phyloP scores from a whole-genome alignment of 2,888 invertebrate genomes.

The Tinea pellionella region DNA sequence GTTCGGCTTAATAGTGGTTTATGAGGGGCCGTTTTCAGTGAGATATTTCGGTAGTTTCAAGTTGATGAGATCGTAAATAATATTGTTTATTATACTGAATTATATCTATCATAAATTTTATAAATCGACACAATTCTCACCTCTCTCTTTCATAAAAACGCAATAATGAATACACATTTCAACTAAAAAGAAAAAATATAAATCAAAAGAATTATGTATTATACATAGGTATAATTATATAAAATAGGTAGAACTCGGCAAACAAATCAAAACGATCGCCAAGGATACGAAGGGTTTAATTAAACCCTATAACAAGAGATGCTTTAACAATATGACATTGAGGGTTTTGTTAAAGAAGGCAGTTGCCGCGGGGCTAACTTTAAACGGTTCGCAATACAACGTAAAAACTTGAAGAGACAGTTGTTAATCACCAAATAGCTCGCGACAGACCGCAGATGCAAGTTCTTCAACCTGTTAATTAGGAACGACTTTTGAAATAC shows the following conservation, averaged over 20 bases:
- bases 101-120: constrained; percentile 4
- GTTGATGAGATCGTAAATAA: constrained; percentile 7
- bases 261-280: background rate
- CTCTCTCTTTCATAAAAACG: background rate
- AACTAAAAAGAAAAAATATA: too few species aligned
- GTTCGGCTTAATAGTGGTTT: constrained; percentile 44
- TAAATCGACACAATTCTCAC: background rate
- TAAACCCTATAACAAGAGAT: constrained; percentile 1
- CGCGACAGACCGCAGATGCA: constrained; percentile 34
- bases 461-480: constrained; percentile 46
- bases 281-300: background rate
- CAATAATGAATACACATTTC: too few species aligned
- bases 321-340: constrained; percentile 4
- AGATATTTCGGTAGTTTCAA: constrained; percentile 13
- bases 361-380: constrained; percentile 9
- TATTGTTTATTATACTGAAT: constrained; percentile 7
- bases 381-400: constrained; percentile 1
- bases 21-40: constrained; percentile 26
- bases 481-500: constrained; percentile 44
- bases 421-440: constrained; percentile 36
- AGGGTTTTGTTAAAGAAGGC: background rate
- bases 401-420: constrained; percentile 21
- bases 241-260: too few species aligned
- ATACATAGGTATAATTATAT: too few species aligned
- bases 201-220: too few species aligned